phyloP scores from a whole-genome alignment of 2,888 invertebrate species.

The Noctua pronuba region DNA sequence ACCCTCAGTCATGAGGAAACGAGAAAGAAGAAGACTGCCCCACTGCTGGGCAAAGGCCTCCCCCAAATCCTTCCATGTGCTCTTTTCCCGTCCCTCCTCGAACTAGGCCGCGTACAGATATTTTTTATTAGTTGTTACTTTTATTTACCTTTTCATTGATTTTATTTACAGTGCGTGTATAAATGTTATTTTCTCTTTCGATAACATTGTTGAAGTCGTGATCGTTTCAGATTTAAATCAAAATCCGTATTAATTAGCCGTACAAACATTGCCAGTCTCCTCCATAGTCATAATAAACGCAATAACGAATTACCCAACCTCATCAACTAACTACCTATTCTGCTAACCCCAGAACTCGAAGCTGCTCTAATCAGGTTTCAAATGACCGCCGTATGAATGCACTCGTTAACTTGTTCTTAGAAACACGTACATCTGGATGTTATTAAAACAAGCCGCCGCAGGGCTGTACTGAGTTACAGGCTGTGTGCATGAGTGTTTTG shows the following conservation, averaged over 20 bases:
- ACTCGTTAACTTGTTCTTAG: constrained; percentile 56
- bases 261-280: neutral
- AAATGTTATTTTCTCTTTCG: neutral
- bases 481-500: neutral
- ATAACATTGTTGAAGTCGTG: neutral
- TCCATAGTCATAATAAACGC: neutral
- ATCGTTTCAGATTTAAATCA: too few species aligned
- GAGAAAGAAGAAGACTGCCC: too few species aligned
- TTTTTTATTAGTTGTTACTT: too few species aligned
- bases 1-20: too few species aligned
- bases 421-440: constrained; percentile 58
- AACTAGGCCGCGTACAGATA: neutral
- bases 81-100: too few species aligned
- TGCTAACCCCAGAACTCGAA: constrained; percentile 9
- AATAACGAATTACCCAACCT: neutral
- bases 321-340: neutral
- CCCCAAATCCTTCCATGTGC: too few species aligned
- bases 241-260: too few species aligned
- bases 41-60: too few species aligned
- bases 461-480: neutral
- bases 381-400: constrained; percentile 54
- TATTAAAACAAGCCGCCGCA: constrained; percentile 56
- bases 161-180: neutral
- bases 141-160: too few species aligned
- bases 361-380: constrained; percentile 45